Conservation (phyloP, 2,888 invertebrate genomes). For the Tiphia femorata region DNA sequence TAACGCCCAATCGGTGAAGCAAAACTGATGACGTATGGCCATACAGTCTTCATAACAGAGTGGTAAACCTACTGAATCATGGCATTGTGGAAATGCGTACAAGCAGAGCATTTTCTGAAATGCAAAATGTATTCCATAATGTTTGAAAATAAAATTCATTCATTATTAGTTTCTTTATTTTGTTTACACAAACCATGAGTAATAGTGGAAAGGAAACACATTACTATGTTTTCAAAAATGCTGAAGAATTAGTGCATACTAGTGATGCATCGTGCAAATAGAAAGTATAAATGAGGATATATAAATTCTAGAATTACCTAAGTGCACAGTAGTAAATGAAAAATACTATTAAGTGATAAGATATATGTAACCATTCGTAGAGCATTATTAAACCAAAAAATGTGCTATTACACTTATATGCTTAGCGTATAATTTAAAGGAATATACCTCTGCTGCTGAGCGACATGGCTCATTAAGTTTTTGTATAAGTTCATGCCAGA, state of each 20-base stretch:
- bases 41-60: constrained; percentile 94
- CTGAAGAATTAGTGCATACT: too few relatives aligned
- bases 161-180: too few relatives aligned
- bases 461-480: constrained; percentile 86
- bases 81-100: constrained; percentile 92
- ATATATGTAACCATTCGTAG: neutral
- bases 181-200: neutral
- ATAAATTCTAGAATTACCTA: too few relatives aligned
- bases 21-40: constrained; percentile 90
- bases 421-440: too few relatives aligned
- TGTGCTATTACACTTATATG: neutral
- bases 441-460: constrained; percentile 82
- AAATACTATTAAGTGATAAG: neutral
- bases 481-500: constrained; percentile 89
- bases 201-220: too few relatives aligned
- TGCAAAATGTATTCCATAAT: neutral
- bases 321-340: too few relatives aligned
- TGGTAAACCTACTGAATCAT: constrained; percentile 80
- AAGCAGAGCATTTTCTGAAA: constrained; percentile 85
- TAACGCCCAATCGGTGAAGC: constrained; percentile 93
- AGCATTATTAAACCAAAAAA: too few relatives aligned
- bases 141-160: neutral
- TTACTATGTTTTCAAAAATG: too few relatives aligned
- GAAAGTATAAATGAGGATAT: too few relatives aligned
- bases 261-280: too few relatives aligned